These are phyloP conservation scores for Madoqua kirkii DNA, from an alignment of 2,113 vertebrate genomes.

Conservation along the genomic window DNA sequence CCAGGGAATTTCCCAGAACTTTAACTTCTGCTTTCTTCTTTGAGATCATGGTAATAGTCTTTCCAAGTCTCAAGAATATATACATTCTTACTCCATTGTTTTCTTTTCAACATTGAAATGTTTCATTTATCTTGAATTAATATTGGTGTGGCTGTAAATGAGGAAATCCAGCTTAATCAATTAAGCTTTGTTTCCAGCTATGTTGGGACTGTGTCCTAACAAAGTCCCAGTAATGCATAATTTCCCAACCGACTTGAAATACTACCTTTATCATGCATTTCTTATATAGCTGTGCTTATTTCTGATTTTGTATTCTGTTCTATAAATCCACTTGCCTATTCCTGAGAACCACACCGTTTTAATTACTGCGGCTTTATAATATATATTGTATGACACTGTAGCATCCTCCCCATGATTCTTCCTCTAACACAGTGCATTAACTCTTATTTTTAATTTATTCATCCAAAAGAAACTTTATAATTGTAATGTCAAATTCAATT, in stretches of 20 bases:
- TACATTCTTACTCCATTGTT: background rate
- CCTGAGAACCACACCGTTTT: slow-evolving; percentile 17
- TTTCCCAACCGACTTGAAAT: background rate
- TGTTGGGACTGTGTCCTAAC: background rate
- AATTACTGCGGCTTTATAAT: background rate
- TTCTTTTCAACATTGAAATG: background rate
- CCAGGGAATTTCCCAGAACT: background rate
- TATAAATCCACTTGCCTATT: background rate
- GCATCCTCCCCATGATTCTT: background rate
- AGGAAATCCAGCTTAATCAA: background rate
- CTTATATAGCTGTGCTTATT: background rate
- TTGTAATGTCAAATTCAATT: slow-evolving; percentile 43
- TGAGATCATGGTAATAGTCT: background rate
- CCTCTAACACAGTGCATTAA: background rate
- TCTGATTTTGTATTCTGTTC: background rate
- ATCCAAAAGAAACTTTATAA: slow-evolving; percentile 44
- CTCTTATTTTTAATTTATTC: slow-evolving; percentile 30
- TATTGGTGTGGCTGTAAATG: background rate
- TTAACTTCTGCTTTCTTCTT: background rate
- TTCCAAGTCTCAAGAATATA: background rate
- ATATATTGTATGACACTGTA: background rate
- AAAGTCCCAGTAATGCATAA: background rate
- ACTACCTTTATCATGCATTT: background rate
- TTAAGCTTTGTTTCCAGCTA: background rate
- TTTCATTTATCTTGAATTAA: background rate